Conservation (phyloP, 1,140 invertebrate species). For the Ceratitis capitata region DNA sequence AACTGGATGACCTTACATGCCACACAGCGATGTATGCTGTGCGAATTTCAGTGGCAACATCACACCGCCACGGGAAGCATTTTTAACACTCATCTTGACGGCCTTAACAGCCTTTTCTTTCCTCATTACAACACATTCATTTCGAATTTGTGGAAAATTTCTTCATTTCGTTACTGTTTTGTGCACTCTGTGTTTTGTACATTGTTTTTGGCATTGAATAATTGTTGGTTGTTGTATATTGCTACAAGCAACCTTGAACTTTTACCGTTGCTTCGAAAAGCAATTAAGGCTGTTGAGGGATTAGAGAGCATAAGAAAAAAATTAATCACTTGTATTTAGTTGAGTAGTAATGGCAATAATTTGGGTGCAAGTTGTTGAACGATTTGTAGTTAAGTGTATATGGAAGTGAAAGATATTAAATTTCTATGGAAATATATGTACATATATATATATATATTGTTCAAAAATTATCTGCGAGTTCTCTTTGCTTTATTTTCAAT, state of each 20-base stretch:
- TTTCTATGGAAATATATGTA: too few relatives aligned
- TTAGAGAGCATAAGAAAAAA: too few relatives aligned
- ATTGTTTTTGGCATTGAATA: not conserved
- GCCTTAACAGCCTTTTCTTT: not conserved
- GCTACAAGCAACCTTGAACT: not conserved
- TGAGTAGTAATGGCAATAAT: not conserved
- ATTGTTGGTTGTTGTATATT: not conserved
- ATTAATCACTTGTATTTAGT: not conserved
- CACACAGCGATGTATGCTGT: not conserved
- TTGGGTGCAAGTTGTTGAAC: too few relatives aligned
- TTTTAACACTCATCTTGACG: not conserved
- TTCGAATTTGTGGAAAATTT: not conserved
- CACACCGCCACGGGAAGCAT: not conserved
- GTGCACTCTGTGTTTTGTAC: not conserved
- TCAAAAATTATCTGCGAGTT: too few relatives aligned
- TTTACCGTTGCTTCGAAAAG: not conserved
- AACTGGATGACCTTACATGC: not conserved
- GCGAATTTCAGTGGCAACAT: not conserved
- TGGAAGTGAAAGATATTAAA: too few relatives aligned
- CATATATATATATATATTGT: too few relatives aligned
- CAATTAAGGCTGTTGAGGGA: not conserved
- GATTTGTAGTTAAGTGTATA: too few relatives aligned
- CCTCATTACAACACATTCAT: not conserved
- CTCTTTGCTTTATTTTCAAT: too few relatives aligned
- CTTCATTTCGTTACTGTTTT: not conserved